Conservation (phyloP, 2,113 vertebrate genomes). For the Periophthalmodon schlosseri region DNA sequence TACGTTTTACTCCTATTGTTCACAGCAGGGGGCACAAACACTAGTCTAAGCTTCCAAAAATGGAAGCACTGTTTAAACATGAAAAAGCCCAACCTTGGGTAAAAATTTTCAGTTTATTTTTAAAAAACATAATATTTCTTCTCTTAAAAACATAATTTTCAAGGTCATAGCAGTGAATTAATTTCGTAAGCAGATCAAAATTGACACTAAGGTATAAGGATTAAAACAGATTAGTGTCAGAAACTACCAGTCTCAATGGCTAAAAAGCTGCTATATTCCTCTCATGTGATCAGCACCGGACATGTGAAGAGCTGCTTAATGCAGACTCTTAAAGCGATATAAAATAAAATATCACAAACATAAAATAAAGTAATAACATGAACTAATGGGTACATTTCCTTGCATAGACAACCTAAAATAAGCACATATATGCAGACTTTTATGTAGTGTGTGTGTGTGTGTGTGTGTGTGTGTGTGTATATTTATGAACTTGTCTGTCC, state of each 20-base stretch:
- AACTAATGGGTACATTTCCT: too few species aligned
- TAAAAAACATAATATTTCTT: not conserved
- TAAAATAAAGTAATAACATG: too few species aligned
- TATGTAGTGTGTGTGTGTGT: too few species aligned
- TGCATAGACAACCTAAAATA: too few species aligned
- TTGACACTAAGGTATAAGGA: not conserved
- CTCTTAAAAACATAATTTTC: not conserved
- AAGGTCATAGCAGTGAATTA: not conserved
- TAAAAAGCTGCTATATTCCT: not conserved
- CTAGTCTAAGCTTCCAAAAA: not conserved
- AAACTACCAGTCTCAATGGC: constrained; percentile 8
- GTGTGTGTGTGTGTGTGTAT: too few species aligned
- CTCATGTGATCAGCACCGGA: constrained; percentile 27
- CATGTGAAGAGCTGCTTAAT: not conserved
- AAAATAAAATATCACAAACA: not conserved
- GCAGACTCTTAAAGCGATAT: not conserved
- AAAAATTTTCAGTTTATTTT: too few species aligned
- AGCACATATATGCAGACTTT: too few species aligned
- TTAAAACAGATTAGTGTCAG: constrained; percentile 36
- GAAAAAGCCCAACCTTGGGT: too few species aligned
- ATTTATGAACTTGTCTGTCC: too few species aligned
- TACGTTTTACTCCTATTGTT: not conserved
- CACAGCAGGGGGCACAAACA: not conserved
- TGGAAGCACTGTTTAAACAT: too few species aligned
- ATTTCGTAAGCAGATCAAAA: not conserved